These are phyloP conservation scores for Nomada fucata DNA, from an alignment of 2,888 invertebrate genomes.

Conservation along the genomic window DNA sequence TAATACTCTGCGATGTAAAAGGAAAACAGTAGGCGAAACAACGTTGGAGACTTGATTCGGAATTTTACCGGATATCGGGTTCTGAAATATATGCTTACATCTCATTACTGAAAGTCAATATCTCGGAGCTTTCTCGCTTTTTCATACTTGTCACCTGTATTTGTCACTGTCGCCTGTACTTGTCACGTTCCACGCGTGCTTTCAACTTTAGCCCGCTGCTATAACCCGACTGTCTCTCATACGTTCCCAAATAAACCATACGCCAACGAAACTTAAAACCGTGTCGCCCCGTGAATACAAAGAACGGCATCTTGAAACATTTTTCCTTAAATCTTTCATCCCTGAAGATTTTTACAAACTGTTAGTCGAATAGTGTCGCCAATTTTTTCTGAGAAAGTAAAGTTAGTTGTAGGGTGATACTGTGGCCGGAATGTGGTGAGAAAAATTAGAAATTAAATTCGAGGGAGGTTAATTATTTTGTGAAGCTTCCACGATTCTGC, in stretches of 20 bases:
- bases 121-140: slow-evolving; percentile 25
- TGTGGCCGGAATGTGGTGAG: too few relatives aligned
- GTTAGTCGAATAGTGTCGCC: not conserved
- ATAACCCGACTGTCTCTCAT: slow-evolving; percentile 12
- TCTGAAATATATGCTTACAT: slow-evolving; percentile 11
- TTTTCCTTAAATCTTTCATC: not conserved
- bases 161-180: slow-evolving; percentile 34
- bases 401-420: too few relatives aligned
- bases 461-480: too few relatives aligned
- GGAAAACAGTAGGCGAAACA: not conserved
- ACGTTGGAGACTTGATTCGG: not conserved
- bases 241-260: not conserved
- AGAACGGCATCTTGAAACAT: not conserved
- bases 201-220: slow-evolving; percentile 5
- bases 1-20: too few relatives aligned
- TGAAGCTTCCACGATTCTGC: too few relatives aligned
- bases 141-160: slow-evolving; percentile 29
- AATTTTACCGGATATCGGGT: not conserved
- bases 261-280: slow-evolving; percentile 2
- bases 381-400: too few relatives aligned
- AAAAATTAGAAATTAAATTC: too few relatives aligned
- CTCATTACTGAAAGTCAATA: slow-evolving; percentile 23
- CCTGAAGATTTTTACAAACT: not conserved
- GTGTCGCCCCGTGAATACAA: not conserved
- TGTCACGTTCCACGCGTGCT: slow-evolving; percentile 18